Base-by-base conservation (phyloP, 2,888 invertebrate species). In the Polyommatus icarus region DNA sequence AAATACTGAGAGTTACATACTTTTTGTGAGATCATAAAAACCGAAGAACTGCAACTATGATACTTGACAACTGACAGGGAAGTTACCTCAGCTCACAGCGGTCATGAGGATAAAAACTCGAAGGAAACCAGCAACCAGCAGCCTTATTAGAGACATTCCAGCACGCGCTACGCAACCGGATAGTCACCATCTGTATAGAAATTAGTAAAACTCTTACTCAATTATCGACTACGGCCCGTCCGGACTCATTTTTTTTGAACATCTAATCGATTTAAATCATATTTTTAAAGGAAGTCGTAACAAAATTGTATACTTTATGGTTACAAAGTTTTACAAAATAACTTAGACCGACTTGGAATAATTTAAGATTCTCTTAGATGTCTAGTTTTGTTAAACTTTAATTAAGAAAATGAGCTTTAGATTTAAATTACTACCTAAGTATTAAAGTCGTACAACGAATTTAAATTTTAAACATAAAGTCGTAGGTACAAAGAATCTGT, bases 81-180 rank as follows among this genome's bases (percentile, higher is more conserved):
- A 80, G 80, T 77, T 76, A 40, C 59, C 78, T 76, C 76, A 67
- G 76, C 12, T 50, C 78, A 71, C 76, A 67, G 76, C 12, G 50
- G 54, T 73, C 32, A 32, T 72, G 36, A 77, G 76, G 78, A 36
- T 78, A 79, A 77, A 81, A 76, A 75, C 72, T 54, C 77, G 57
- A 50, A 78, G 80, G 81, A 80, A 81, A 79, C 79, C 76, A 76
- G 77, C 72, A 59, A 76, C 79, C 76, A 76, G 77, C 72, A 71
- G 61, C 80, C 80, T 71, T 79, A 81, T 78, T 78, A 78, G 78
- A 78, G 78, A 78, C 80, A 81, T 80, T 78, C 81, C 78, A 32
- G 73, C 20, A n/a, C 40, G 73, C 36, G 73, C 46, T 77, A 71
- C 78, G 67, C 78, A 79, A 79, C 80, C 80, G 82, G 82, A 82